A percentile compares a stretch with the other conserved stretches of the same genome.
phyloP scores from a whole-genome alignment of 2,797 vertebrate genomes.

The Falco berigora region DNA sequence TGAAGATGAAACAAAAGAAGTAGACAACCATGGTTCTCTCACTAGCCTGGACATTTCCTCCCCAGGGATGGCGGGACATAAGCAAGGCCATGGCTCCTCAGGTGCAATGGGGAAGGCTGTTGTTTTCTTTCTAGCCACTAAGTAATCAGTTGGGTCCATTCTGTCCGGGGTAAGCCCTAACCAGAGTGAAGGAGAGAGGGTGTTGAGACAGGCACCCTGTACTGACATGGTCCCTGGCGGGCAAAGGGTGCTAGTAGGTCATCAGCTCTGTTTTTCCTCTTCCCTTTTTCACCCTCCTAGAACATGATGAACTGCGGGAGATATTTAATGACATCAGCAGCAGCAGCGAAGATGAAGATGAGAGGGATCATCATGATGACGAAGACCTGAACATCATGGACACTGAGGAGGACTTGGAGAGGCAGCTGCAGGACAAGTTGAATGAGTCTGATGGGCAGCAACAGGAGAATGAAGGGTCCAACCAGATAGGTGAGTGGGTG shows the following conservation, averaged over 20 bases:
- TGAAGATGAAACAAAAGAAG: constrained; percentile 89
- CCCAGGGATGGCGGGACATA: constrained; percentile 81
- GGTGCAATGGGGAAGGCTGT: constrained; percentile 65
- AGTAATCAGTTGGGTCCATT: not conserved
- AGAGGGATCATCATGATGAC: constrained; percentile 87
- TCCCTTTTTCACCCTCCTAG: constrained; percentile 13
- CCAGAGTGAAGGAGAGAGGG: not conserved
- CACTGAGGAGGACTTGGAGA: constrained; percentile 91
- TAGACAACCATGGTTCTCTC: constrained; percentile 83
- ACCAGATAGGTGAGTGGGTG: constrained; percentile 81
- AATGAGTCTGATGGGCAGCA: constrained; percentile 84
- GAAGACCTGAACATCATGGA: constrained; percentile 97
- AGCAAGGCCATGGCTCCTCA: constrained; percentile 79
- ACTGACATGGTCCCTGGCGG: not conserved
- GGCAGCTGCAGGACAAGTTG: constrained; percentile 88
- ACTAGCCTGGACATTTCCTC: constrained; percentile 81
- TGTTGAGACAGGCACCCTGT: not conserved
- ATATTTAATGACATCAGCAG: constrained; percentile 99
- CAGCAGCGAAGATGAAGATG: constrained; percentile 96
- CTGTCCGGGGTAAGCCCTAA: not conserved
- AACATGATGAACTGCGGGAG: constrained; percentile 89
- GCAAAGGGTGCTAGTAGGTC: not conserved
- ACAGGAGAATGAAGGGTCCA: constrained; percentile 85
- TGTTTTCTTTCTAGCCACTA: not conserved
- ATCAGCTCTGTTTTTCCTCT: not conserved